A percentile compares a stretch with the other conserved stretches of the same genome.
These are phyloP conservation scores for Drosophila lacteicornis DNA, from an alignment of 1,140 invertebrate genomes.

Conservation along the genomic window DNA sequence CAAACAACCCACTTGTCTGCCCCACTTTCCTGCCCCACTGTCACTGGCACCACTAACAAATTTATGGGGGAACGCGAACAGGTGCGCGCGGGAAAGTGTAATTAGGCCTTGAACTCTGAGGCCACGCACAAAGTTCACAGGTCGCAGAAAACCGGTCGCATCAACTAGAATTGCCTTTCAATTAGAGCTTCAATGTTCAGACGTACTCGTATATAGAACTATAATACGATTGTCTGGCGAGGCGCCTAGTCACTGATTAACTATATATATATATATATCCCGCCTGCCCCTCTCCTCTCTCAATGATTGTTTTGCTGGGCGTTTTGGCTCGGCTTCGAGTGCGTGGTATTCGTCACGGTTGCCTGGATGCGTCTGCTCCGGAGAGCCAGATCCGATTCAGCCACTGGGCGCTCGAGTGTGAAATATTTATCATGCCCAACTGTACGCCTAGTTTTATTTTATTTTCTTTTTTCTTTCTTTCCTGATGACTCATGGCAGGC, in stretches of 20 bases:
- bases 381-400: constrained; percentile 49
- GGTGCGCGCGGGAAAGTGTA: constrained; percentile 48
- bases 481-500: constrained; percentile 10
- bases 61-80: constrained; percentile 64
- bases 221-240: constrained; percentile 11
- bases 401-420: constrained; percentile 51
- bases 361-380: constrained; percentile 66
- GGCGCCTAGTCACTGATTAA: constrained; percentile 44
- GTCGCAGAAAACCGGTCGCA: constrained; percentile 30
- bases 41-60: constrained; percentile 40
- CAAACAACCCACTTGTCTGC: constrained; percentile 43
- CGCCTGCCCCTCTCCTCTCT: neutral
- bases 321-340: constrained; percentile 42
- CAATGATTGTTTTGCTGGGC: constrained; percentile 32
- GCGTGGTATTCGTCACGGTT: constrained; percentile 65
- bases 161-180: constrained; percentile 30
- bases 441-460: constrained; percentile 48
- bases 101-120: constrained; percentile 64
- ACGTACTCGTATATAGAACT: neutral
- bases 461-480: constrained; percentile 3
- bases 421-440: constrained; percentile 61
- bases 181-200: constrained; percentile 25
- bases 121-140: constrained; percentile 52
- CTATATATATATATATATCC: neutral
- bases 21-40: constrained; percentile 8